Conservation (phyloP, 2,888 invertebrate species). For the Phortica okadai region DNA sequence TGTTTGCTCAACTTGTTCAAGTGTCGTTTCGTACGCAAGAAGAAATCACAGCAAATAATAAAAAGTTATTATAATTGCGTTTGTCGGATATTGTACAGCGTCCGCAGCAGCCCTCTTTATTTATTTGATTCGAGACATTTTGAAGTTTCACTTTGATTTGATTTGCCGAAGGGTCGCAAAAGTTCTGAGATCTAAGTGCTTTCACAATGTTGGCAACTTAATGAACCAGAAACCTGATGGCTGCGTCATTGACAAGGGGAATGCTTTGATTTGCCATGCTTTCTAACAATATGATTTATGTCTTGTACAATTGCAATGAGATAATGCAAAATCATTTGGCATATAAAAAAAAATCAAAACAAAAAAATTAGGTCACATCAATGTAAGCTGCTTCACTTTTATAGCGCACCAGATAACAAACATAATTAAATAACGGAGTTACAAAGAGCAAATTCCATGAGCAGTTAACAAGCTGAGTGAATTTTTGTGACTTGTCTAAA, state of each 20-base stretch:
- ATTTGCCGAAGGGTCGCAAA: too few relatives aligned
- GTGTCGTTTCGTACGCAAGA: not conserved
- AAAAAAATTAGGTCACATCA: not conserved
- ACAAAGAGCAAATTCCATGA: not conserved
- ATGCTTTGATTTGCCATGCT: too few relatives aligned
- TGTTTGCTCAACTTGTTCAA: not conserved
- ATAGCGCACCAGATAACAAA: not conserved
- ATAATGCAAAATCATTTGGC: not conserved
- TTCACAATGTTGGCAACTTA: too few relatives aligned
- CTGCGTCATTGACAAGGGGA: too few relatives aligned
- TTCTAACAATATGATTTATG: too few relatives aligned
- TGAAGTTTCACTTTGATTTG: too few relatives aligned
- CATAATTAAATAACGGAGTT: not conserved
- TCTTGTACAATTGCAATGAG: not conserved
- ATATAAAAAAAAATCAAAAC: not conserved
- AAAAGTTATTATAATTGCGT: conserved; percentile 13
- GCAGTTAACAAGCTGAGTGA: not conserved
- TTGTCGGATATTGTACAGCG: not conserved
- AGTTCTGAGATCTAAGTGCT: too few relatives aligned
- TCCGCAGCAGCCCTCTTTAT: too few relatives aligned
- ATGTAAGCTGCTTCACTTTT: not conserved
- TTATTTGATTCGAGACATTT: too few relatives aligned
- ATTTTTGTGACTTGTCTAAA: not conserved
- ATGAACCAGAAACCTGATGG: too few relatives aligned
- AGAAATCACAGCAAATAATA: conserved; percentile 11